Base-by-base conservation (phyloP, 2,888 invertebrate species). In the Lysandra coridon region DNA sequence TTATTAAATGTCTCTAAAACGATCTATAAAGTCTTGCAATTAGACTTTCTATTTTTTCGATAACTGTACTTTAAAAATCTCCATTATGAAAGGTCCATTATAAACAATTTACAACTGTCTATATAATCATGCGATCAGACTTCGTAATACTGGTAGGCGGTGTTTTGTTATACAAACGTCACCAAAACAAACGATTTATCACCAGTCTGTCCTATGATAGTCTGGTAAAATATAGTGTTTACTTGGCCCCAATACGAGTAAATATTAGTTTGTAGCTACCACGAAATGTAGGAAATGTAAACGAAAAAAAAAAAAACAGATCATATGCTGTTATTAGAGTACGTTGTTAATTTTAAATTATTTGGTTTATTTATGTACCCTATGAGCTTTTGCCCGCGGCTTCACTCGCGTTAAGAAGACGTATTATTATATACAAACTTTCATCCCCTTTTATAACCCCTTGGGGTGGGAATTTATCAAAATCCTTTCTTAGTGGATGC, bases 121-220 rank as follows among this genome's bases (percentile, higher is more conserved):
- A 82, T 83, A 83, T 83, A 82, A 83, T 82, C 85, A 84, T 84
- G 85, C 84, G 82, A 85, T 76, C 81, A 81, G 79, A 79, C 84
- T 84, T 85, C 83, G 82, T 78, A 81, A 82, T 82, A 79, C 78
- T 78, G 78, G 79, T 73, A 80, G 83, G 83, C 82, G 23, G 74
- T 62, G 75, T 75, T 79, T 44, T 17, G 44, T 60, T 30, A 74
- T 44, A 79, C 33, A 73, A 60, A 79, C 17, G 74, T 79, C 76
- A 57, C 57, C 76, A 30, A 53, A 76, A 57, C 23, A 30, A 75
- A 75, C 30, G 5, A 75, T 49, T 23, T 17, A 75, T 23, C 14
- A 74, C 30, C 12, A n/a, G 75, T n/a, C 33, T 69, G 5, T 33
- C 4, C 12, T 30, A 30, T 30, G 14, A 37, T 69, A 33, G 69